Evolutionary conservation across 2,797 vertebrate genomes (phyloP).

Genomic region (Phataginus tetradactyla): DNA sequence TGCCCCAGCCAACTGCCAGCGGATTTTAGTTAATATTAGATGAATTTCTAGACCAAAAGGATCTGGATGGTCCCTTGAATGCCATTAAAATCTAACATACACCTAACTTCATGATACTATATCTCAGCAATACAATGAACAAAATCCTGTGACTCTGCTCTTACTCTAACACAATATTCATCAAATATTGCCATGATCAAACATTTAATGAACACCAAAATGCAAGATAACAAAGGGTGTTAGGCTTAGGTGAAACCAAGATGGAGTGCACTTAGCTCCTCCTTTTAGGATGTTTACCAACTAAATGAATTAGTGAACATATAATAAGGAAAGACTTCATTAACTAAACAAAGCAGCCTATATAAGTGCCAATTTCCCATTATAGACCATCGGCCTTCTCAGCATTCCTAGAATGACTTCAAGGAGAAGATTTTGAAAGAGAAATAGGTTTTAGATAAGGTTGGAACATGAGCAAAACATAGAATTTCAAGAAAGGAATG

Average conservation of each 20-base stretch:
- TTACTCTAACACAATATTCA: not conserved
- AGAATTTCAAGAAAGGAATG: not conserved
- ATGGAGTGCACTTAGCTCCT: not conserved
- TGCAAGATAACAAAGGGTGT: not conserved
- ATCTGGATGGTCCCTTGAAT: not conserved
- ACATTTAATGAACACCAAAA: conserved; percentile 7
- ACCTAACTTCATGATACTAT: conserved; percentile 14
- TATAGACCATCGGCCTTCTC: not conserved
- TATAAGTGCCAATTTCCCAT: not conserved
- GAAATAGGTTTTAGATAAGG: not conserved
- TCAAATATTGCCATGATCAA: conserved; percentile 33
- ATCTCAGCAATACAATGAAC: not conserved
- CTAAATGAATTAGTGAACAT: not conserved
- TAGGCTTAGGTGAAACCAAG: not conserved
- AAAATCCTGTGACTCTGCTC: not conserved
- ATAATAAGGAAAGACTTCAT: not conserved
- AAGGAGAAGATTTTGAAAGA: not conserved
- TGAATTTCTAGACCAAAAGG: conserved; percentile 44
- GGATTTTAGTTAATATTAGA: conserved; percentile 55
- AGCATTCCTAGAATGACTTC: not conserved
- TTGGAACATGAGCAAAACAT: not conserved
- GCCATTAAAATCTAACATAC: not conserved
- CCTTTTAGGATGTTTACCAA: not conserved
- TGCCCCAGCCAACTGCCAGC: not conserved
- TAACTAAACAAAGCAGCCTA: not conserved